Percentiles rank a stretch among this genome's conserved stretches.
Conservation (phyloP, 2,888 invertebrate species). For the Cremastinae sp. region DNA sequence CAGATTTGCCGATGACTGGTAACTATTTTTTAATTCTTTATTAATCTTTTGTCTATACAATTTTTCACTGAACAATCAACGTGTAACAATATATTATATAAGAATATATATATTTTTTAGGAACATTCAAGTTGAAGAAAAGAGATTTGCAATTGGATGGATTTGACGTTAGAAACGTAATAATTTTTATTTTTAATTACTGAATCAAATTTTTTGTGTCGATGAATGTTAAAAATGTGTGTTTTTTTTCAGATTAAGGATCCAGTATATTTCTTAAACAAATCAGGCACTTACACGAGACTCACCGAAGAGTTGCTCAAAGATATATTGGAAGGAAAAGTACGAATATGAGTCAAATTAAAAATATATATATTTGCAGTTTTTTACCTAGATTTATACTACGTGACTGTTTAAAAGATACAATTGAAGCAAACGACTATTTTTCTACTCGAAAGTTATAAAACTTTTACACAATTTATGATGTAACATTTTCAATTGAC, state of each 20-base stretch:
- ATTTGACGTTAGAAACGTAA: constrained; percentile 87
- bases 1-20: constrained; percentile 90
- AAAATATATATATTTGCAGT: no score
- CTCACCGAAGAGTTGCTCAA: constrained; percentile 84
- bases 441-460: no score
- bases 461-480: no score
- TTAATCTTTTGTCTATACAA: no score
- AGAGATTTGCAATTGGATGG: constrained; percentile 92
- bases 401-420: no score
- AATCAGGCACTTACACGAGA: constrained; percentile 83
- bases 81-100: no score
- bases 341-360: constrained; percentile 65
- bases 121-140: constrained; percentile 97
- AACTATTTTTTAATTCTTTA: no score
- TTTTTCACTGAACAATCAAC: no score
- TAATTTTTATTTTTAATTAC: constrained; percentile 71
- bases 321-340: constrained; percentile 81
- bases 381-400: no score
- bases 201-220: constrained; percentile 25
- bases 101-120: constrained; percentile 79
- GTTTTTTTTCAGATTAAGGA: constrained; percentile 84
- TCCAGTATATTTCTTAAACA: constrained; percentile 87
- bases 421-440: no score
- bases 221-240: no score
- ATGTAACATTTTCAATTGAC: no score